Evolutionary conservation across 2,797 vertebrate species (phyloP), one percentile per base, ranked within the genome.

Genomic region (Mycteria americana): DNA sequence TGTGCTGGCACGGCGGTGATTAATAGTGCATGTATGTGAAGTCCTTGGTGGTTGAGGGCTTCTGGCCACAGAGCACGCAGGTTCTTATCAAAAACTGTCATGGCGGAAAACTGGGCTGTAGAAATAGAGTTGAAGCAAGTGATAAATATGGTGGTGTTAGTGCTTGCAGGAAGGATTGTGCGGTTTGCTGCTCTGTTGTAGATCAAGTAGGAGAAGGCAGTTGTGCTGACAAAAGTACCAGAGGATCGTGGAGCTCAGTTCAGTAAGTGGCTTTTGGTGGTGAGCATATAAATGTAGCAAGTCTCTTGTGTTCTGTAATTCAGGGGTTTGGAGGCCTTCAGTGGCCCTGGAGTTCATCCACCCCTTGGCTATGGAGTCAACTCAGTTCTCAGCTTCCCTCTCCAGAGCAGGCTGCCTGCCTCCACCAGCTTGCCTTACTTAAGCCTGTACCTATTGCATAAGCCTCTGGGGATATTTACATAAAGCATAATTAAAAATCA

Each of bases 391-490:
- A 0, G 60, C 74, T 85, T 94, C 81, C 28, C 60, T 91, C 68
- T 87, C 69, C 54, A 35, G 85, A 88, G 76, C 39, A 68, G 74
- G 33, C 43, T 46, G 75, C 75, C 81, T 95, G 85, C 85, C 73
- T 81, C 67, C 63, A 73, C 90, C 80, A 84, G 86, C 89, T 82
- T 16, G 64, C 85, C 90, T 97, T 97, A 95, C 88, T 94, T 96
- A 95, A 96, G 87, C 93, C 82, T 94, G n/a, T 95, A 92, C 93
- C 93, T 97, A 74, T 95, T 97, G 96, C 95, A 92, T 95, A 96
- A 97, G 84, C 86, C 96, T 97, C 95, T 96, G 88, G 97, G 95
- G 93, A 95, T 97, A 96, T 97, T 96, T 96, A 96, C 94, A 93
- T 97, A 95, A 95, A 97, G 92, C 95, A 88, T 95, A 95, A 95